phyloP scores from a whole-genome alignment of 1,140 invertebrate species.

The Drosophila virilis region DNA sequence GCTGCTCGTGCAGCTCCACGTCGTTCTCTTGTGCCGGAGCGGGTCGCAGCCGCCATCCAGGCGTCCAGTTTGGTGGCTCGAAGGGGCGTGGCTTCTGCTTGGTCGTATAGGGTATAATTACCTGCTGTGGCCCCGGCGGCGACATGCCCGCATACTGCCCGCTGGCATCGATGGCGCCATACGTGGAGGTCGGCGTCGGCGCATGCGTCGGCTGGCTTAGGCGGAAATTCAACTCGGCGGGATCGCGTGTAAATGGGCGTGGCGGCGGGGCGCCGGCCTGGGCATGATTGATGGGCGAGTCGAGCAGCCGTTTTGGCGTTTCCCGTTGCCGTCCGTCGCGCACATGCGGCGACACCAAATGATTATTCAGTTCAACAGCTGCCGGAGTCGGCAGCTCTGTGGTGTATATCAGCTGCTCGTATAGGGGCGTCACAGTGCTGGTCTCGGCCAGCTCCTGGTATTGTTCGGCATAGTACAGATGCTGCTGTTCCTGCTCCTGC shows the following conservation, averaged over 20 bases:
- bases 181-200: constrained; percentile 78
- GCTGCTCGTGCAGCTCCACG: constrained; percentile 78
- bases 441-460: constrained; percentile 50
- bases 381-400: constrained; percentile 23
- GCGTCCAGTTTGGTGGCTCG: constrained; percentile 62
- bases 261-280: constrained; percentile 33
- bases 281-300: constrained; percentile 75
- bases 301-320: constrained; percentile 75
- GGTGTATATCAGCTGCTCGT: constrained; percentile 35
- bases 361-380: constrained; percentile 58
- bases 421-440: constrained; percentile 34
- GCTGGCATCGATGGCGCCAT: constrained; percentile 75
- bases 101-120: constrained; percentile 91
- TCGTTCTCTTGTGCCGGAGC: constrained; percentile 64
- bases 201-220: constrained; percentile 61
- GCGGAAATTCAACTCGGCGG: constrained; percentile 63
- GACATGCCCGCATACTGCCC: constrained; percentile 78
- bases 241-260: constrained; percentile 77
- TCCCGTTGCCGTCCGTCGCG: constrained; percentile 50
- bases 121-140: constrained; percentile 85
- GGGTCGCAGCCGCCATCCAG: constrained; percentile 47
- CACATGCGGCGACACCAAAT: constrained; percentile 29
- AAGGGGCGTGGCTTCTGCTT: constrained; percentile 87
- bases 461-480: constrained; percentile 29
- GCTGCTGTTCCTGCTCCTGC: constrained; percentile 38